Conservation (phyloP, 1,140 invertebrate species). For the Cydia amplana region DNA sequence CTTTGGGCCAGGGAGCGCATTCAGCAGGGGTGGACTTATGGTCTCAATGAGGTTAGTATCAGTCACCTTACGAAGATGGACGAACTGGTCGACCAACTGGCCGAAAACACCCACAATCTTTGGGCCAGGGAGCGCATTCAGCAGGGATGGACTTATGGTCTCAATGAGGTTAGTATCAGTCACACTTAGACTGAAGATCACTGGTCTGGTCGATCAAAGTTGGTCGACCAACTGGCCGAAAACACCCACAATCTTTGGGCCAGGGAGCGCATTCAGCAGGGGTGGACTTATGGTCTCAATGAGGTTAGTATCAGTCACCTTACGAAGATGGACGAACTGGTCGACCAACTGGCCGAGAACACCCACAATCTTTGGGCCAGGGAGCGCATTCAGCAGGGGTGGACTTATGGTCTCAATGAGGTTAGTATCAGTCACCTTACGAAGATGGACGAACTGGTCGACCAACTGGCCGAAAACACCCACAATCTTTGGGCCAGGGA, state of each 20-base stretch:
- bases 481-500: too few species aligned
- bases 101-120: constrained; percentile 99
- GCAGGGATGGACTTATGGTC: constrained; percentile 98
- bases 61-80: constrained; percentile 90
- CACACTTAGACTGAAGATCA: too few species aligned
- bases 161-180: constrained; percentile 31
- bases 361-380: too few species aligned
- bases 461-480: too few species aligned
- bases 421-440: too few species aligned
- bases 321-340: too few species aligned
- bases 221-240: constrained; percentile 85
- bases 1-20: constrained; percentile 99
- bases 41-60: constrained; percentile 90
- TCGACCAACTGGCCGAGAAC: too few species aligned
- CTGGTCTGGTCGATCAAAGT: too few species aligned
- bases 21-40: constrained; percentile 99
- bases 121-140: constrained; percentile 90
- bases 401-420: too few species aligned
- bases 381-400: too few species aligned
- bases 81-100: constrained; percentile 96
- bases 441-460: too few species aligned
- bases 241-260: constrained; percentile 99
- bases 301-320: constrained; percentile 87
- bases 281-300: constrained; percentile 99
- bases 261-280: constrained; percentile 97